Evolutionary conservation across 2,888 invertebrate genomes (phyloP).

Genomic region (Strigamia crassipes): DNA sequence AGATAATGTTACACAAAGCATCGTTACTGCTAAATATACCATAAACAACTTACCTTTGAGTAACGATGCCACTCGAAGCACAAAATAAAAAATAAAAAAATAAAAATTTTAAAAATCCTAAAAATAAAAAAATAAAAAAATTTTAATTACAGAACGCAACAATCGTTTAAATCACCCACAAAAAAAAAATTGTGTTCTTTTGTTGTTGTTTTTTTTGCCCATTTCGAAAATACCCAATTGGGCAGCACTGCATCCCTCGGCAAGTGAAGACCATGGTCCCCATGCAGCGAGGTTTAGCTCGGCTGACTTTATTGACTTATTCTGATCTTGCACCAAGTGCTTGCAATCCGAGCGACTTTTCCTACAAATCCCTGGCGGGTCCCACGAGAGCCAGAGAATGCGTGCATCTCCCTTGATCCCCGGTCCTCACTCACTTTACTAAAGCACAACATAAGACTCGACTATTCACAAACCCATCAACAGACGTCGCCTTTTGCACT

Average conservation of each 20-base stretch:
- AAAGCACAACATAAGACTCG: slow-evolving; percentile 21
- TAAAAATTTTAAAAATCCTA: no score
- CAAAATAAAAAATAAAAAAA: no score
- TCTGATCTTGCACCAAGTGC: slow-evolving; percentile 21
- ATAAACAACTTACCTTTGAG: background rate
- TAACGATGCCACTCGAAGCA: background rate
- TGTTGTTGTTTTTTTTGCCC: background rate
- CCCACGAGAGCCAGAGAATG: slow-evolving; percentile 2
- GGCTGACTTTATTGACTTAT: slow-evolving; percentile 21
- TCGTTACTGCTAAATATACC: background rate
- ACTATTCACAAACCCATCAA: slow-evolving; percentile 21
- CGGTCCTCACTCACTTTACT: slow-evolving; percentile 21
- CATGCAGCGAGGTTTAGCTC: slow-evolving; percentile 10
- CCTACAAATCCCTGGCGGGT: slow-evolving; percentile 21
- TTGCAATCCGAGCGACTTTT: slow-evolving; percentile 21
- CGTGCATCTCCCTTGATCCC: slow-evolving; percentile 13
- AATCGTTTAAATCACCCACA: background rate
- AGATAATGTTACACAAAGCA: background rate
- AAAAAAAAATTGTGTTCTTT: background rate
- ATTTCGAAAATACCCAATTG: slow-evolving; percentile 10
- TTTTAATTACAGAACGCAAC: background rate
- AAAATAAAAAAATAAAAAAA: background rate
- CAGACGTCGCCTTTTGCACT: slow-evolving; percentile 21
- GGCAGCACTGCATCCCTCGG: background rate
- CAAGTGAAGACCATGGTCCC: background rate